phyloP scores from a whole-genome alignment of 1,140 invertebrate genomes.

The Brachystomella parvula region DNA sequence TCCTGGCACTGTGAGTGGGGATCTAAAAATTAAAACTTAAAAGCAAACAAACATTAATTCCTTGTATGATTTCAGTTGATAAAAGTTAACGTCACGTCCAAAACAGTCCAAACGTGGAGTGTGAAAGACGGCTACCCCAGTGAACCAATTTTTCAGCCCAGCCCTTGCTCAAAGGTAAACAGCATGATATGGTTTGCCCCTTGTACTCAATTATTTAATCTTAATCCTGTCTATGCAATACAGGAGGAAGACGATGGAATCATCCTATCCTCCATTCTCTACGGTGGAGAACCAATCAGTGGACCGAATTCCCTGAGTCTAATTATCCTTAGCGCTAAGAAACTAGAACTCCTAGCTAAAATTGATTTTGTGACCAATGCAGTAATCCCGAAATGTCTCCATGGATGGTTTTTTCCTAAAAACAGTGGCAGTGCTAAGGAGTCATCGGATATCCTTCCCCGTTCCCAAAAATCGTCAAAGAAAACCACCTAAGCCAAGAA shows the following conservation, averaged over 20 bases:
- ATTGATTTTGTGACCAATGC: constrained; percentile 21
- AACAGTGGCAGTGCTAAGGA: not conserved
- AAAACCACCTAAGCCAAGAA: no score
- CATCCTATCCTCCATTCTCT: constrained; percentile 27
- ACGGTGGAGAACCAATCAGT: constrained; percentile 26
- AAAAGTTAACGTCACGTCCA: constrained; percentile 63
- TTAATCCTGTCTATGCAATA: not conserved
- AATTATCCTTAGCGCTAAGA: constrained; percentile 28
- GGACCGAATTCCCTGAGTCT: constrained; percentile 27
- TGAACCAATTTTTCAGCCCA: constrained; percentile 75
- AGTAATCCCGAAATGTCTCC: constrained; percentile 31
- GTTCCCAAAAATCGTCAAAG: no score
- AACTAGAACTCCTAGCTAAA: constrained; percentile 26
- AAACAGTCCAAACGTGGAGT: constrained; percentile 60
- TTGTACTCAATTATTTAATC: not conserved
- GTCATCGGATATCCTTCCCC: no score
- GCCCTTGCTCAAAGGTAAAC: constrained; percentile 44
- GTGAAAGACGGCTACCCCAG: constrained; percentile 68
- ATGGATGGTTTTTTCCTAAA: constrained; percentile 33
- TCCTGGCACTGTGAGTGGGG: constrained; percentile 59
- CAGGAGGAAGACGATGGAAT: constrained; percentile 32
- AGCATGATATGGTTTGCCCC: no score
- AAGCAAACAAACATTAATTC: not conserved
- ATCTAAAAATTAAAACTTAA: no score
- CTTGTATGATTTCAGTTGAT: constrained; percentile 51